Conservation (phyloP, 2,113 vertebrate species). For the Tapirus terrestris region DNA sequence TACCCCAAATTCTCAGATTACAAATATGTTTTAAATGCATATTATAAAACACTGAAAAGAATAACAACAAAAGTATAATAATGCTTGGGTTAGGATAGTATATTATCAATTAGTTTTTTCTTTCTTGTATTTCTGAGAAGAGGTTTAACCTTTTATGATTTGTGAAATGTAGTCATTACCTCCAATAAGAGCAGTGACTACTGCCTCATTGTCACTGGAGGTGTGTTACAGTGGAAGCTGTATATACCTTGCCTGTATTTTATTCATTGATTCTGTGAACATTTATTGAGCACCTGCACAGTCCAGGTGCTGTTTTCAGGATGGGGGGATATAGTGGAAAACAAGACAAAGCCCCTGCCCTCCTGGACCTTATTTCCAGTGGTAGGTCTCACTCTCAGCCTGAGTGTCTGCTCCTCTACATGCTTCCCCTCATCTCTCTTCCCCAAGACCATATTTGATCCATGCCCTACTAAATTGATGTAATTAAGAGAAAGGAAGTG, state of each 20-base stretch:
- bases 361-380: not conserved
- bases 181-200: not conserved
- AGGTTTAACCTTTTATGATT: not conserved
- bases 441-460: not conserved
- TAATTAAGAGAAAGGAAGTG: not conserved
- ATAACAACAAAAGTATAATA: slow-evolving; percentile 19
- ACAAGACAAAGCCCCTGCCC: not conserved
- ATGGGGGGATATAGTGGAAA: not conserved
- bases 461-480: not conserved
- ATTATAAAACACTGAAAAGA: not conserved
- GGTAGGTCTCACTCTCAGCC: not conserved
- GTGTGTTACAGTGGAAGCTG: not conserved
- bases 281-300: not conserved
- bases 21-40: not conserved
- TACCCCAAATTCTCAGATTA: not conserved
- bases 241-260: not conserved
- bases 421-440: not conserved
- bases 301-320: not conserved
- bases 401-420: not conserved
- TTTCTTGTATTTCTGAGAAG: not conserved
- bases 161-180: not conserved
- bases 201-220: not conserved
- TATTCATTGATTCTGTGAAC: not conserved
- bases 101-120: not conserved
- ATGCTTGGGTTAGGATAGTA: not conserved